These are phyloP conservation scores for Megaustenia siamemsis DNA, from an alignment of 2,888 invertebrate genomes.

Conservation along the genomic window DNA sequence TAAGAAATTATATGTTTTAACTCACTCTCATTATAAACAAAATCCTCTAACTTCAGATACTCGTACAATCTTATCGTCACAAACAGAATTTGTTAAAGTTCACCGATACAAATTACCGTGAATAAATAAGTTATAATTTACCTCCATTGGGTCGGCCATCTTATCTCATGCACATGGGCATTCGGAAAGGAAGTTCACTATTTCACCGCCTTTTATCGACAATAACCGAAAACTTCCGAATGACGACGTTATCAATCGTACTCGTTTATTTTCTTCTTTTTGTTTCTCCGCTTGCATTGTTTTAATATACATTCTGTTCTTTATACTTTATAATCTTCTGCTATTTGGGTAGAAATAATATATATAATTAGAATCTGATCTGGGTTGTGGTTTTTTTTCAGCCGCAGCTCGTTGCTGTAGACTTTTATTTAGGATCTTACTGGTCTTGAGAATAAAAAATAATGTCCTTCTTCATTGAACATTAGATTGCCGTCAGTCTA, in stretches of 20 bases:
- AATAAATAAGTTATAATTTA: background rate
- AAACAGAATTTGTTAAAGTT: background rate
- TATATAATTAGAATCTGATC: background rate
- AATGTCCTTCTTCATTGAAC: too few species aligned
- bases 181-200: background rate
- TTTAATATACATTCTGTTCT: background rate
- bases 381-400: background rate
- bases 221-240: background rate
- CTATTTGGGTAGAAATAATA: background rate
- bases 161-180: background rate
- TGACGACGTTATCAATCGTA: background rate
- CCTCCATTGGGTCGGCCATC: slow-evolving; percentile 16
- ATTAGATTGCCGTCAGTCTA: too few species aligned
- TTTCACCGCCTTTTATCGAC: background rate
- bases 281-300: background rate
- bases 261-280: background rate
- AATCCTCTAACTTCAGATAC: too few species aligned
- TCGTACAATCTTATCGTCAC: too few species aligned
- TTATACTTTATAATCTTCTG: too few species aligned
- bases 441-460: too few species aligned
- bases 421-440: too few species aligned
- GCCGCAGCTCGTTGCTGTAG: too few species aligned
- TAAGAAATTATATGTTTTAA: background rate
- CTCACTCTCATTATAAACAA: too few species aligned
- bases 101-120: too few species aligned